Conservation (phyloP, 2,113 vertebrate species). For the Laticauda colubrina region DNA sequence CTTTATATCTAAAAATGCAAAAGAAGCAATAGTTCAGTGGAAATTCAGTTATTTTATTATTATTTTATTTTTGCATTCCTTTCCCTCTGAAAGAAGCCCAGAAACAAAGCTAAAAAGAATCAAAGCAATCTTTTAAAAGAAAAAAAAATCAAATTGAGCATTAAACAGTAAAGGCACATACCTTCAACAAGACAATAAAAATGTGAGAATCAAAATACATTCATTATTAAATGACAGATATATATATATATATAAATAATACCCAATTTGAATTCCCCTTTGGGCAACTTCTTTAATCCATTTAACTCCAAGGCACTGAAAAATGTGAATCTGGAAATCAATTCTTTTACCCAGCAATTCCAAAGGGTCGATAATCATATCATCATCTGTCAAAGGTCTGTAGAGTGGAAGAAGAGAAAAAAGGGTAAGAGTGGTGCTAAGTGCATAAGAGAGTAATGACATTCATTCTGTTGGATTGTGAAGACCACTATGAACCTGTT, state of each 20-base stretch:
- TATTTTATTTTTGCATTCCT: not conserved
- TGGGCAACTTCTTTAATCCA: conserved; percentile 78
- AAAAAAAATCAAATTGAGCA: not conserved
- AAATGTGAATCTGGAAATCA: conserved; percentile 80
- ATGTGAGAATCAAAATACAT: not conserved
- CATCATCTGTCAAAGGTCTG: conserved; percentile 77
- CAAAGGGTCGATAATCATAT: conserved; percentile 80
- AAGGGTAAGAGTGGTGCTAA: conserved; percentile 9
- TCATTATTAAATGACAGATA: not conserved
- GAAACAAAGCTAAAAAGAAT: not conserved
- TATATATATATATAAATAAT: not conserved
- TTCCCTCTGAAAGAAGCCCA: not conserved
- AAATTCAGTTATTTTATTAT: not conserved
- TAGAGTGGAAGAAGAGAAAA: not conserved
- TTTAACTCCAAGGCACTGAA: conserved; percentile 77
- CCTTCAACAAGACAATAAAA: not conserved
- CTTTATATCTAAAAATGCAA: conserved; percentile 72
- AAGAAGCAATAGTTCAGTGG: conserved; percentile 15
- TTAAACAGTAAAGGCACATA: not conserved
- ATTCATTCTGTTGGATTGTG: not conserved
- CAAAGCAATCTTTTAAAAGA: not conserved
- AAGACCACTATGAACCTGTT: not conserved
- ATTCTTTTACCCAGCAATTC: conserved; percentile 79
- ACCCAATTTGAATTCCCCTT: conserved; percentile 84
- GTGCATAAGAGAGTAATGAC: not conserved